Percentiles rank a stretch among this genome's conserved stretches.
phyloP scores from a whole-genome alignment of 2,888 invertebrate genomes.

The Norana najaformis region DNA sequence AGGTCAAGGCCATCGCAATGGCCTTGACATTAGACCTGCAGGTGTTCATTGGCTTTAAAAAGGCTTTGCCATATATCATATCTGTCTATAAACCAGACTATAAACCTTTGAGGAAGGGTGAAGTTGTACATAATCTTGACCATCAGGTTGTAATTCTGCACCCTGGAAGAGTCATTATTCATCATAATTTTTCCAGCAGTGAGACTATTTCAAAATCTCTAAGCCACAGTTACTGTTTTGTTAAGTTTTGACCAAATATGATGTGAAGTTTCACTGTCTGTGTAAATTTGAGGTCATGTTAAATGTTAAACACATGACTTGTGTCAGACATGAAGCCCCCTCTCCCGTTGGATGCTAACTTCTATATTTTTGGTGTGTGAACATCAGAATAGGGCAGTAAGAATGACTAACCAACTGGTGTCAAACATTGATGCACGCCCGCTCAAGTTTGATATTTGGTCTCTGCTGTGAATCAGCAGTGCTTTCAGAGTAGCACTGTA shows the following conservation, averaged over 20 bases:
- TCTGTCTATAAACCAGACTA: not conserved
- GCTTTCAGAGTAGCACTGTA: too few species aligned
- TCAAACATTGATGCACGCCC: not conserved
- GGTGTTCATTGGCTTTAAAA: not conserved
- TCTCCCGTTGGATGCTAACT: not conserved
- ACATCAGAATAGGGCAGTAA: not conserved
- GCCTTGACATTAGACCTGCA: not conserved
- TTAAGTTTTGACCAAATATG: not conserved
- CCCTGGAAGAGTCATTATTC: too few species aligned
- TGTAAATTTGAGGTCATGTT: not conserved
- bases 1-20: not conserved
- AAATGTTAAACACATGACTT: not conserved
- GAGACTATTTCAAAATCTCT: too few species aligned
- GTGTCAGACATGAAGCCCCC: too few species aligned
- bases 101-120: not conserved
- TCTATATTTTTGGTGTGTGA: not conserved
- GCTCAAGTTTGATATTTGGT: not conserved
- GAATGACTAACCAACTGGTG: not conserved
- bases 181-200: too few species aligned
- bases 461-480: too few species aligned
- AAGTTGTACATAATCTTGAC: not conserved
- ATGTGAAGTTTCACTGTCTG: not conserved
- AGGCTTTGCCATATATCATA: not conserved
- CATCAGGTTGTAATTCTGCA: too few species aligned
- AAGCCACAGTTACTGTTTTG: too few species aligned